Evolutionary conservation across 2,797 vertebrate genomes (phyloP).

Genomic region (Urosaurus nigricauda): DNA sequence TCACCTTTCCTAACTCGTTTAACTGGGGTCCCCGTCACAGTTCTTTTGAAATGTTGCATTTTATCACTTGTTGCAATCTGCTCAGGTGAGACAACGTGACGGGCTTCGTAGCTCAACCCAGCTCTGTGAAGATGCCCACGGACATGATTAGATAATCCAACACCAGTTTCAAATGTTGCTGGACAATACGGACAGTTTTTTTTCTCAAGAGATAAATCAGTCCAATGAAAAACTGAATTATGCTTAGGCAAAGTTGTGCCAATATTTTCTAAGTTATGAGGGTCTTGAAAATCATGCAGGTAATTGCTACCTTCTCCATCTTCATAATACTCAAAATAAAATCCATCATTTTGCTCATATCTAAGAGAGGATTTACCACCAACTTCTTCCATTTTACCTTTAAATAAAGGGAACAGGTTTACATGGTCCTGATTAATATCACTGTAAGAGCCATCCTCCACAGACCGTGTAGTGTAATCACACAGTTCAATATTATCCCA

Average conservation of each 20-base stretch:
- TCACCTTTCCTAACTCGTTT: constrained; percentile 93
- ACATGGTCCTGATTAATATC: constrained; percentile 82
- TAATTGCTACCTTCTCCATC: constrained; percentile 80
- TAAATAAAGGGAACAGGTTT: constrained; percentile 83
- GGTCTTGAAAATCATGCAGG: constrained; percentile 82
- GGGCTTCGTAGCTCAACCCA: constrained; percentile 92
- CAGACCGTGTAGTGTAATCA: constrained; percentile 84
- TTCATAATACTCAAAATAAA: constrained; percentile 87
- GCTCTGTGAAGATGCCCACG: constrained; percentile 96
- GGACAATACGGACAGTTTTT: constrained; percentile 93
- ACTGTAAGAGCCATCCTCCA: constrained; percentile 82
- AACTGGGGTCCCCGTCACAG: constrained; percentile 85
- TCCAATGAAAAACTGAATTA: constrained; percentile 85
- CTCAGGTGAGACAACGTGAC: constrained; percentile 91
- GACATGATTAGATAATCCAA: constrained; percentile 96
- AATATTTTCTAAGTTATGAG: constrained; percentile 82
- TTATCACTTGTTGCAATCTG: constrained; percentile 92
- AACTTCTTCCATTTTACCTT: constrained; percentile 82
- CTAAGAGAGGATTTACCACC: constrained; percentile 79
- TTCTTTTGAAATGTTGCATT: constrained; percentile 92
- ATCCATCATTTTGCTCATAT: constrained; percentile 84
- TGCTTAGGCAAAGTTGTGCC: constrained; percentile 82
- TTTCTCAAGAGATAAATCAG: constrained; percentile 86
- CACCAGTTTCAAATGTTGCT: constrained; percentile 95
- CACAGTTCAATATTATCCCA: constrained; percentile 85